A percentile compares a stretch with the other conserved stretches of the same genome.
Conservation (phyloP, 2,113 vertebrate genomes). For the Fulica atra region DNA sequence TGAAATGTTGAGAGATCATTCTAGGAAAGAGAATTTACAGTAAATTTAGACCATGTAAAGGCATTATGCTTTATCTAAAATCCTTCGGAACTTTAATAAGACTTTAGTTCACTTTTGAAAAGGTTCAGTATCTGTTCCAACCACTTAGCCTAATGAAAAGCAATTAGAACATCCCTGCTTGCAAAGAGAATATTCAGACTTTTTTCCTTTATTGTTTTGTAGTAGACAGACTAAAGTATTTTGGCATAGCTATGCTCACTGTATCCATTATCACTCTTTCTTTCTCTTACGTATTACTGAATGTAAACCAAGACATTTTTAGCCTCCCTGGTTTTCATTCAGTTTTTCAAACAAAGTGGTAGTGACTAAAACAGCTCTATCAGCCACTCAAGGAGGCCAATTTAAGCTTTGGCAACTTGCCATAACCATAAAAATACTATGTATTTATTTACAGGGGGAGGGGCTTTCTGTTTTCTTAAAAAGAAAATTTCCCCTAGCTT, state of each 20-base stretch:
- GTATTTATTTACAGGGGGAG: conserved; percentile 34
- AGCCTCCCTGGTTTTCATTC: conserved; percentile 56
- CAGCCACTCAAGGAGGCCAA: conserved; percentile 50
- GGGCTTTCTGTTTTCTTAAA: conserved; percentile 8
- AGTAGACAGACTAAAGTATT: background rate
- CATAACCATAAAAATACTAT: conserved; percentile 61
- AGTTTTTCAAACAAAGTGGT: conserved; percentile 63
- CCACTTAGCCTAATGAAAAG: background rate
- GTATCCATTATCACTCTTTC: background rate
- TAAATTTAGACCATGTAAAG: background rate
- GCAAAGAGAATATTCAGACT: background rate
- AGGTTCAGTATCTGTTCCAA: background rate
- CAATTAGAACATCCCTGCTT: background rate
- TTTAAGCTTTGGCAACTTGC: conserved; percentile 67
- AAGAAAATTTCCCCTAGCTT: background rate
- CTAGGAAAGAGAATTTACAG: background rate
- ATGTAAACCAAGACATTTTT: conserved; percentile 38
- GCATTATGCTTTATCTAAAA: background rate
- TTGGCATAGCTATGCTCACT: background rate
- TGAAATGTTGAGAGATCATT: background rate
- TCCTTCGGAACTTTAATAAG: background rate
- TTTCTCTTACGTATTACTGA: conserved; percentile 19
- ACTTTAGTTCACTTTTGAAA: background rate
- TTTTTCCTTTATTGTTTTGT: background rate
- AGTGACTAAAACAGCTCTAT: conserved; percentile 43